Evolutionary conservation across 2,113 vertebrate species (phyloP), one percentile per base, ranked within the genome.

Genomic region (Myiagra hebetior): DNA sequence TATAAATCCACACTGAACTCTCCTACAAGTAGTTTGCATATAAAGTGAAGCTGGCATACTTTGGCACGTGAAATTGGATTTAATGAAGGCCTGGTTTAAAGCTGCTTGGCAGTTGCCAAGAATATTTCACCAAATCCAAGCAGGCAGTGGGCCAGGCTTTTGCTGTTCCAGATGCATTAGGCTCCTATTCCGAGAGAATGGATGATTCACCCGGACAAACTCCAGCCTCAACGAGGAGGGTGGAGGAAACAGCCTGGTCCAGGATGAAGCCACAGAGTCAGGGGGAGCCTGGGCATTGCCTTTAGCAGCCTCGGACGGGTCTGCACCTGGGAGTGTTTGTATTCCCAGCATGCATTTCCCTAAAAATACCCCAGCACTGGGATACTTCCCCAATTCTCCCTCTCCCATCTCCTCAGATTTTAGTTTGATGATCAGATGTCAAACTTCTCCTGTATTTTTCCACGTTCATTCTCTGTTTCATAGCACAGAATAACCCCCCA

Each of bases 71-170:
- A 56, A 70, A 20, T 28, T 35, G 20, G 41, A 44, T 73, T 83
- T 87, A 74, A 95, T 47, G 53, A 90, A 91, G 47, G 46, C 37
- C 59, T 89, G 75, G 70, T 95, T 87, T 79, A 57, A 86, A 94
- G 93, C 55, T 22, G 86, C 63, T 39, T 19, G 7, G 27, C 8
- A 33, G 50, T 21, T 79, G 95, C 96, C 95, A 97, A 95, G 84
- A 97, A 86, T 76, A 88, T 95, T 95, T 97, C 94, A 93, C 94
- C 97, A 96, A 90, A 96, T 76, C 75, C 10, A 23, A 81, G 52
- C 2, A 50, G 89, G 92, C 77, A 2, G 16, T 24, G 13, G 35
- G 93, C 89, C 91, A 95, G 84, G 87, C 79, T 75, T 79, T 78
- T 4, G 23, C 75, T 72, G 77, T 68, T 92, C 92, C 96, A 95